Percentiles rank a stretch among this genome's conserved stretches.
Evolutionary conservation across 2,797 vertebrate genomes (phyloP).

Genomic region (Rhabdophis nuchalis): DNA sequence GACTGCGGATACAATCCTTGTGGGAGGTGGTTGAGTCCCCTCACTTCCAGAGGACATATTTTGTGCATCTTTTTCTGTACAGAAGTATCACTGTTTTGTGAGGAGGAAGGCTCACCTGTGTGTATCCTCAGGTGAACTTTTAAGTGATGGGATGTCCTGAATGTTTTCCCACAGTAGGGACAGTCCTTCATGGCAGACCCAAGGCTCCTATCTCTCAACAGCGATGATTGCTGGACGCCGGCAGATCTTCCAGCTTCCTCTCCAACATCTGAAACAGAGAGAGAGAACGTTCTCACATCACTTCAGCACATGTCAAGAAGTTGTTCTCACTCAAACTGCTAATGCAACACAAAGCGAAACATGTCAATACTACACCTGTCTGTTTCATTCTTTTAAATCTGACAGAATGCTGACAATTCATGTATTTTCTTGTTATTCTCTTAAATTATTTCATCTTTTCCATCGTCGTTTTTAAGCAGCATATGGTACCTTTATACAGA

Average conservation of each 20-base stretch:
- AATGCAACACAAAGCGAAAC: constrained; percentile 88
- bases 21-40: background rate
- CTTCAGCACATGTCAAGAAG: constrained; percentile 83
- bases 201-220: constrained; percentile 87
- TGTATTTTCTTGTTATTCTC: constrained; percentile 82
- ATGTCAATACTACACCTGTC: constrained; percentile 84
- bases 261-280: constrained; percentile 87
- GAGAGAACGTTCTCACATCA: constrained; percentile 84
- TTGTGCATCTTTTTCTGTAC: background rate
- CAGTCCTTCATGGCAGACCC: constrained; percentile 95
- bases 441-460: constrained; percentile 86
- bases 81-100: background rate
- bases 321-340: constrained; percentile 79
- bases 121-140: constrained; percentile 99
- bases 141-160: constrained; percentile 97
- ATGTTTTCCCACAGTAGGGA: constrained; percentile 96
- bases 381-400: constrained; percentile 77
- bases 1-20: background rate
- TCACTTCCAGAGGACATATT: background rate
- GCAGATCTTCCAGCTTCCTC: constrained; percentile 89
- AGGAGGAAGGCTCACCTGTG: constrained; percentile 83
- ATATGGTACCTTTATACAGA: constrained; percentile 89
- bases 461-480: constrained; percentile 86
- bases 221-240: constrained; percentile 81
- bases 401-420: constrained; percentile 97